Conservation (phyloP, 2,888 invertebrate genomes). For the Cancer borealis region DNA sequence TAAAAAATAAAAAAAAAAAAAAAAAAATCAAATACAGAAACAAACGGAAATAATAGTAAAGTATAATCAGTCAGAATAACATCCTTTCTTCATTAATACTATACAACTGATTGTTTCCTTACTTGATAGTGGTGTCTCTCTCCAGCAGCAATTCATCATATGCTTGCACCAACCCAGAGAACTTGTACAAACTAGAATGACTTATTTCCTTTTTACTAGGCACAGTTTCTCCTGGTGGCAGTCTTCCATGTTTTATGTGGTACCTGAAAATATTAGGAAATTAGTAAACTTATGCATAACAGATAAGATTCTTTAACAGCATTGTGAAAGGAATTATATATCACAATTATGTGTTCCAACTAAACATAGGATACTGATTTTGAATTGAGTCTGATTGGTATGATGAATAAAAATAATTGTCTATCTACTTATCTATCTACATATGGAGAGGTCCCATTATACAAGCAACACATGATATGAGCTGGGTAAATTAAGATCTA, state of each 20-base stretch:
- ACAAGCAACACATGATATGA: too few relatives aligned
- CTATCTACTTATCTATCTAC: too few relatives aligned
- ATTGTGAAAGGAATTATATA: neutral
- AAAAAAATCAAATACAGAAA: neutral
- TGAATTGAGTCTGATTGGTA: too few relatives aligned
- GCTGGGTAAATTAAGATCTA: too few relatives aligned
- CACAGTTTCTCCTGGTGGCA: slow-evolving; percentile 21
- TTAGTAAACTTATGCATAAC: neutral
- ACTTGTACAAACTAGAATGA: slow-evolving; percentile 58
- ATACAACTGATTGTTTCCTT: slow-evolving; percentile 11
- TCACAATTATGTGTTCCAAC: too few relatives aligned
- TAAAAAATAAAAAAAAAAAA: neutral
- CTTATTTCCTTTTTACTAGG: slow-evolving; percentile 47
- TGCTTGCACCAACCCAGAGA: slow-evolving; percentile 53
- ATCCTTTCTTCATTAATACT: neutral
- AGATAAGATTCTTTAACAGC: neutral
- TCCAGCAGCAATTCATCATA: slow-evolving; percentile 66
- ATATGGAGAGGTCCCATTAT: too few relatives aligned
- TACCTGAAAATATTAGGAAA: slow-evolving; percentile 47
- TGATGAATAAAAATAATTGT: too few relatives aligned
- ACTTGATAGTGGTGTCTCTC: slow-evolving; percentile 60
- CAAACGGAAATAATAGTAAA: neutral
- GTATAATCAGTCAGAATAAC: neutral
- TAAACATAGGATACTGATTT: too few relatives aligned
- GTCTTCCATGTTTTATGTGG: slow-evolving; percentile 59